A percentile compares a stretch with the other conserved stretches of the same genome.
phyloP scores from a whole-genome alignment of 1,140 invertebrate species.

The Drosophila trapezifrons region DNA sequence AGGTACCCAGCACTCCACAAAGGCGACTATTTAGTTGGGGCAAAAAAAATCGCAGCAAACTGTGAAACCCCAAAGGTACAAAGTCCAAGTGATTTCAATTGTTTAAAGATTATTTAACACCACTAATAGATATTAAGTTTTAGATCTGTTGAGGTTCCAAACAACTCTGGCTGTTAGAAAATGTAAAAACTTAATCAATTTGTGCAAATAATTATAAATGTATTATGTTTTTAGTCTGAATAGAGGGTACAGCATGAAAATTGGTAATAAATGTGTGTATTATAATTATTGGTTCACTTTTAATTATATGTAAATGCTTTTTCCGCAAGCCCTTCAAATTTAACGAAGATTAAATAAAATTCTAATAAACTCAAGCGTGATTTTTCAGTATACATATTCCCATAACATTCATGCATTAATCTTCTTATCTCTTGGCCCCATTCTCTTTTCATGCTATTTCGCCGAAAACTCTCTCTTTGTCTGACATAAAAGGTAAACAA shows the following conservation, averaged over 20 bases:
- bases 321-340: not conserved
- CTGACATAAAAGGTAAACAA: too few species aligned
- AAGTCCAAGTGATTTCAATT: too few species aligned
- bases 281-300: not conserved
- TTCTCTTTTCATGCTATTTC: not conserved
- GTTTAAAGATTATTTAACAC: too few species aligned
- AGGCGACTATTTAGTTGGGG: conserved; percentile 23
- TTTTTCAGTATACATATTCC: not conserved
- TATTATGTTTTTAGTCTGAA: not conserved
- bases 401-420: too few species aligned
- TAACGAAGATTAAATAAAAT: too few species aligned
- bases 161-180: too few species aligned
- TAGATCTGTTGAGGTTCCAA: too few species aligned
- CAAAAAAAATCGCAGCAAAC: conserved; percentile 30
- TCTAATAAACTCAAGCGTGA: too few species aligned
- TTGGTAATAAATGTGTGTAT: not conserved
- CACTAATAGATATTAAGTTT: too few species aligned
- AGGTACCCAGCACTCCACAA: not conserved
- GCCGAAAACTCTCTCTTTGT: not conserved
- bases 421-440: not conserved
- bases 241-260: too few species aligned
- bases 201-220: not conserved
- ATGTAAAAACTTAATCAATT: too few species aligned
- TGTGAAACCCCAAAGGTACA: conserved; percentile 15
- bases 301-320: not conserved